Evolutionary conservation across 35 echinoderm and acorn worm species (phyloP), one percentile per base, ranked within the genome.

Genomic region (Amphiura filiformis): DNA sequence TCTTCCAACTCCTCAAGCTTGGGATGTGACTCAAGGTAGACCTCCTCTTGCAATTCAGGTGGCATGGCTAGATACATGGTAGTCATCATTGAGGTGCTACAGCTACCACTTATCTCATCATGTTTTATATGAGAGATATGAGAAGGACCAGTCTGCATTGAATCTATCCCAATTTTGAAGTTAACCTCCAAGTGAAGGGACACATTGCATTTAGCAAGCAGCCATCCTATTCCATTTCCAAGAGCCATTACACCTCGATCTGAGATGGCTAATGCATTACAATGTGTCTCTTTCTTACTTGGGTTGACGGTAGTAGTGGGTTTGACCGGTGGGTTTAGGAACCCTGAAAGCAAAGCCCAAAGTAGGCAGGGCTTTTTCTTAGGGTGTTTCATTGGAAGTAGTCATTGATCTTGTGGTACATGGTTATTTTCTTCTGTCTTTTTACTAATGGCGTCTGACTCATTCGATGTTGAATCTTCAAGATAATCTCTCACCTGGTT

Each of bases 401-500:
- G 61, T 70, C 61, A 70, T 70, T 70, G 61, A 4, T 70, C 61
- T 70, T 70, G 15, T 15, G 61, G 26, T 70, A 1, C 61, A n/a
- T 4, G 17, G 2, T n/a, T 1, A 15, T 70, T 70, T 11, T 11
- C 9, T 2, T 26, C 61, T 4, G 44, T 23, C 61, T 11, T 23
- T 15, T 70, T n/a, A 18, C 2, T 30, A 2, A 70, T n/a, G 61
- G 61, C 61, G 7, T n/a, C 26, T 70, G 2, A 5, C 28, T 23
- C 61, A 52, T 52, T 70, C 28, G 61, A 30, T 15, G 15, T 18
- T 70, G 61, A 23, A 47, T 47, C 17, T 17, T 47, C 41, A 23
- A 70, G 28, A 70, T 70, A 70, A 70, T 11, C 7, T 75, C 56
- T 85, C 64, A 85, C 83, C 83, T 85, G 47, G 33, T 37, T 85